Evolutionary conservation across 2,113 vertebrate species (phyloP), one percentile per base, ranked within the genome.

Genomic region (Electrona antarctica): DNA sequence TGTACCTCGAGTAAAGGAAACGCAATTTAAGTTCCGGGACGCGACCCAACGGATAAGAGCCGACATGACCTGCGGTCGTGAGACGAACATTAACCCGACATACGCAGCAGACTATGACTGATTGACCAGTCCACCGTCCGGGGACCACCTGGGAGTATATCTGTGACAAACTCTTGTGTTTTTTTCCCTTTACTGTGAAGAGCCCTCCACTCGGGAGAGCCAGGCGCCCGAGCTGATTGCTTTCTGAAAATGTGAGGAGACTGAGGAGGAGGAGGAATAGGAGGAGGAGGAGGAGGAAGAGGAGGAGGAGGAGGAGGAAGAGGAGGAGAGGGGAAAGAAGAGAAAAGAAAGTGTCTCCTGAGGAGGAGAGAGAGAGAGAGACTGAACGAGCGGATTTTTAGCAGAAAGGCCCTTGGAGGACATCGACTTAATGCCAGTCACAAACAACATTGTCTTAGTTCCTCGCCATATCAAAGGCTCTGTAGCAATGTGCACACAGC

Each of bases 401-500:
- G 48, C 10, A 46, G 67, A 60, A 63, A 60, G 63, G 15, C 29
- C 13, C 48, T 81, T 76, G 62, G 76, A 78, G 64, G 73, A 14
- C 2, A 54, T 60, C 67, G 62, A 57, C 64, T 71, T 55, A 51
- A 73, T 11, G 45, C 28, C 59, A 60, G 64, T 46, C 77, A 77
- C 64, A 81, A 80, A 83, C 67, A 67, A 59, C 49, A 48, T 47
- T 9, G 59, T 79, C 72, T 87, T 79, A 52, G 66, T 69, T 82
- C 49, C n/a, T 48, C 8, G 11, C 55, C 52, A 52, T 76, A 85
- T 87, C 71, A 69, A 80, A 80, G 71, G 45, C 55, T 74, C 81
- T 59, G 41, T 29, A 28, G 71, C 60, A n/a, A 64, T 76, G 74
- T 69, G 72, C 49, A 60, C 67, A 56, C 69, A 72, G 77, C 73